phyloP scores from a whole-genome alignment of 2,888 invertebrate genomes.

The Digitonthophagus gazella region DNA sequence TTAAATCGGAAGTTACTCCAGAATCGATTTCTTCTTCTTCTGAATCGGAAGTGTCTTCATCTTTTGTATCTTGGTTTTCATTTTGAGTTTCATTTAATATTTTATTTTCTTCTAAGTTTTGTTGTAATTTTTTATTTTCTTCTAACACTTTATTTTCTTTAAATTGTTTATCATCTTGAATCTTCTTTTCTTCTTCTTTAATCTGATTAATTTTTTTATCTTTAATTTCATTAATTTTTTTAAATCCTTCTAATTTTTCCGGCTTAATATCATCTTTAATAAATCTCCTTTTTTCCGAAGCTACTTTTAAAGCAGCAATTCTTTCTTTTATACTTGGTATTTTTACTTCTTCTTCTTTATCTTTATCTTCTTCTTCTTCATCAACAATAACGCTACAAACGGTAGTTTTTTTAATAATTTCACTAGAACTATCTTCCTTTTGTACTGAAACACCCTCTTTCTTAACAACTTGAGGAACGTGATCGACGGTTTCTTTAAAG shows the following conservation, averaged over 20 bases:
- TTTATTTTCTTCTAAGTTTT: neutral
- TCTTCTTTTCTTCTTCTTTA: neutral
- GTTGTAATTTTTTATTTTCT: neutral
- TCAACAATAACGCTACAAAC: slow-evolving; percentile 35
- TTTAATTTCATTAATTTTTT: neutral
- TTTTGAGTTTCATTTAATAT: neutral
- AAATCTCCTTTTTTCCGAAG: slow-evolving; percentile 34
- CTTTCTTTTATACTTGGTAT: slow-evolving; percentile 46
- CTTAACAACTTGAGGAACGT: neutral
- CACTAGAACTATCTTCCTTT: slow-evolving; percentile 38
- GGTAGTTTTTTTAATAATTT: slow-evolving; percentile 45
- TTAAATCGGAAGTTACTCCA: slow-evolving; percentile 69
- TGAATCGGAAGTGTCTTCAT: slow-evolving; percentile 29
- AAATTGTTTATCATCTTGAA: too few species aligned
- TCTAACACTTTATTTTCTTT: neutral
- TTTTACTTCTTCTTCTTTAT: slow-evolving; percentile 34
- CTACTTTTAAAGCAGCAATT: slow-evolving; percentile 45
- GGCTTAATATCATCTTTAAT: neutral
- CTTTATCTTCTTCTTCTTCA: slow-evolving; percentile 30
- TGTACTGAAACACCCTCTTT: neutral
- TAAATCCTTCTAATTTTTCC: neutral
- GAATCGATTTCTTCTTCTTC: slow-evolving; percentile 64
- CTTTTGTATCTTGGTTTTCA: neutral
- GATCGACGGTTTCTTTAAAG: neutral
- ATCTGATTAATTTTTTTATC: neutral